Percentiles rank a stretch among this genome's conserved stretches.
These are phyloP conservation scores for Brachymystax lenok DNA, from an alignment of 2,797 vertebrate genomes.

Conservation along the genomic window DNA sequence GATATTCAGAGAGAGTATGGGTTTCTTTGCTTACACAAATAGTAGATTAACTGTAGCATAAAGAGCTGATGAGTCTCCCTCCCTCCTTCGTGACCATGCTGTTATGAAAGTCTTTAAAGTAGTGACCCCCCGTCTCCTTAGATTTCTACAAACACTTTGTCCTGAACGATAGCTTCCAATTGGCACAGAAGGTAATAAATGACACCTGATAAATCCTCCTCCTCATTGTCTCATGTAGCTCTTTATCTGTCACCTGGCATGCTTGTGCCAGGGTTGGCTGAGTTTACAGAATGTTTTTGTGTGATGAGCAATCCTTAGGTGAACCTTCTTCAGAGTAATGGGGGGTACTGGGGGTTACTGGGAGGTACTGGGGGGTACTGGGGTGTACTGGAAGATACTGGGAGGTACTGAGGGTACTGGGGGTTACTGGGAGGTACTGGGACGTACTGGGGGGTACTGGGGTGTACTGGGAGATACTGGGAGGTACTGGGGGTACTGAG, in stretches of 20 bases:
- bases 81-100: not conserved
- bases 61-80: constrained; percentile 25
- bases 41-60: constrained; percentile 12
- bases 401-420: too few species aligned
- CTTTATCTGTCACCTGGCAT: not conserved
- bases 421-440: too few species aligned
- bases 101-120: not conserved
- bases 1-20: not conserved
- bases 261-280: not conserved
- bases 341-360: too few species aligned
- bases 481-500: too few species aligned
- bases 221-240: not conserved
- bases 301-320: not conserved
- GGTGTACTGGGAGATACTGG: too few species aligned
- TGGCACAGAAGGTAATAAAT: constrained; percentile 5
- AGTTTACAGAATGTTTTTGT: not conserved
- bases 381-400: too few species aligned
- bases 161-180: constrained; percentile 5
- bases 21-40: constrained; percentile 3
- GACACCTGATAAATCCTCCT: constrained; percentile 3
- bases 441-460: too few species aligned
- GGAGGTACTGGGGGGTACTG: too few species aligned
- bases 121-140: not conserved
- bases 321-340: not conserved
- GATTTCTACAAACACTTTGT: constrained; percentile 9